Percentiles rank a stretch among this genome's conserved stretches.
phyloP scores from a whole-genome alignment of 2,888 invertebrate genomes.

The Callosobruchus maculatus region DNA sequence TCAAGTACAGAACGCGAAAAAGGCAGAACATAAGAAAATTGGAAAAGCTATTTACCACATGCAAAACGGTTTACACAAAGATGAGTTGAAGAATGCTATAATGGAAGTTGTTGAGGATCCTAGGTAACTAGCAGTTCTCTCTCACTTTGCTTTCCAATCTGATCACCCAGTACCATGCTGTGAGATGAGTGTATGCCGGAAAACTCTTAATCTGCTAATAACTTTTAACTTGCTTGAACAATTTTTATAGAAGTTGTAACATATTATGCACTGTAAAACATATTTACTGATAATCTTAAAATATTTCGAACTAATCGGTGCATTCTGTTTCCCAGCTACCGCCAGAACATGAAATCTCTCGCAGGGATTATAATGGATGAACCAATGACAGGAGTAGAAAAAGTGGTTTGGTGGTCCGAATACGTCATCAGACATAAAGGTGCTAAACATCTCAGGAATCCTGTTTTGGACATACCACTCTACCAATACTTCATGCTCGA shows the following conservation, averaged over 20 bases:
- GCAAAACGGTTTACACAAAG: constrained; percentile 5
- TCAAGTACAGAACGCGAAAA: constrained; percentile 27
- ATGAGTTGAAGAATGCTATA: constrained; percentile 28
- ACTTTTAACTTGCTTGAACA: no score
- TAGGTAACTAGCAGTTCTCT: constrained; percentile 24
- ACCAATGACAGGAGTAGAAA: constrained; percentile 32
- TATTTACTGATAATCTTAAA: no score
- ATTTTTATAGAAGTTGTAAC: no score
- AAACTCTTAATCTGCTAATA: no score
- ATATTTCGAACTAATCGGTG: no score
- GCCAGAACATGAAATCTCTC: constrained; percentile 22
- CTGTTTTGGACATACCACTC: constrained; percentile 24
- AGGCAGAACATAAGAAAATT: constrained; percentile 13
- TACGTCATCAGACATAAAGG: constrained; percentile 36
- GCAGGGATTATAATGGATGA: constrained; percentile 26
- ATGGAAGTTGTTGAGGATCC: constrained; percentile 31
- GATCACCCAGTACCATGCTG: no score
- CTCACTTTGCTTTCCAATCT: no score
- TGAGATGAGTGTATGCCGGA: no score
- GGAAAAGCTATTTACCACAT: constrained; percentile 2
- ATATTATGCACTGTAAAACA: no score
- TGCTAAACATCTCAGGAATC: constrained; percentile 27
- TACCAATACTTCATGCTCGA: constrained; percentile 33
- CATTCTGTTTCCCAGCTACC: constrained; percentile 25
- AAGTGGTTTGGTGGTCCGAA: constrained; percentile 38